These are phyloP conservation scores for Tetragonisca angustula DNA, from an alignment of 2,888 invertebrate genomes.

Conservation along the genomic window DNA sequence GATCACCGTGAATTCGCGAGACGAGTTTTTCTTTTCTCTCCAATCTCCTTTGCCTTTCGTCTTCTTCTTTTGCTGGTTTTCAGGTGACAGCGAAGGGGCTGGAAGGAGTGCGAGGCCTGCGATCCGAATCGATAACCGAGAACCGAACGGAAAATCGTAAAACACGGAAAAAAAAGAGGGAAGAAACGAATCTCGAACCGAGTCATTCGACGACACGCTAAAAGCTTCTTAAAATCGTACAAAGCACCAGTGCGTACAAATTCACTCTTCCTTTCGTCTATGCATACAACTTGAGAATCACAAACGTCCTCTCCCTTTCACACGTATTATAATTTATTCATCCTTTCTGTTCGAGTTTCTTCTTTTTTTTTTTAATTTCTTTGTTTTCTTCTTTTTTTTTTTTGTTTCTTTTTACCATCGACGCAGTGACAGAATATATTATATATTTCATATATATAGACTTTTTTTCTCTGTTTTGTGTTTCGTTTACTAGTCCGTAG, in stretches of 20 bases:
- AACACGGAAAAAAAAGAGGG: background rate
- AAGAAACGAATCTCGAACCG: slow-evolving; percentile 12
- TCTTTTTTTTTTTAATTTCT: background rate
- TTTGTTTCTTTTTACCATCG: slow-evolving; percentile 42
- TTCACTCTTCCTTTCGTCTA: slow-evolving; percentile 51
- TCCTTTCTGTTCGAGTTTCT: background rate
- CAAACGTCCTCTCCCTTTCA: slow-evolving; percentile 47
- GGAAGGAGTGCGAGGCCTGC: background rate
- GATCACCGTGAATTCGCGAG: background rate
- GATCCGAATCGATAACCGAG: slow-evolving; percentile 17
- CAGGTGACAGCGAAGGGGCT: background rate
- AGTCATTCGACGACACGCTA: slow-evolving; percentile 47
- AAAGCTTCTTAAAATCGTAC: slow-evolving; percentile 60
- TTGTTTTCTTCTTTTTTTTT: background rate
- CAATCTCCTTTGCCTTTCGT: too few relatives aligned
- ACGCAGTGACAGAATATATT: slow-evolving; percentile 64
- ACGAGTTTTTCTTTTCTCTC: background rate
- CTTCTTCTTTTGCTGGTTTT: background rate
- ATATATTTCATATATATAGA: slow-evolving; percentile 52
- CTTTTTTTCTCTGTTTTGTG: slow-evolving; percentile 44
- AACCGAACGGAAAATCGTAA: slow-evolving; percentile 26
- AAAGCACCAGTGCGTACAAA: slow-evolving; percentile 64
- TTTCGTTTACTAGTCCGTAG: slow-evolving; percentile 63
- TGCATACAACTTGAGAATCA: slow-evolving; percentile 47
- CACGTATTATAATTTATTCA: slow-evolving; percentile 48